Evolutionary conservation across 2,113 vertebrate species (phyloP), one percentile per base, ranked within the genome.

Genomic region (Gila orcuttii): DNA sequence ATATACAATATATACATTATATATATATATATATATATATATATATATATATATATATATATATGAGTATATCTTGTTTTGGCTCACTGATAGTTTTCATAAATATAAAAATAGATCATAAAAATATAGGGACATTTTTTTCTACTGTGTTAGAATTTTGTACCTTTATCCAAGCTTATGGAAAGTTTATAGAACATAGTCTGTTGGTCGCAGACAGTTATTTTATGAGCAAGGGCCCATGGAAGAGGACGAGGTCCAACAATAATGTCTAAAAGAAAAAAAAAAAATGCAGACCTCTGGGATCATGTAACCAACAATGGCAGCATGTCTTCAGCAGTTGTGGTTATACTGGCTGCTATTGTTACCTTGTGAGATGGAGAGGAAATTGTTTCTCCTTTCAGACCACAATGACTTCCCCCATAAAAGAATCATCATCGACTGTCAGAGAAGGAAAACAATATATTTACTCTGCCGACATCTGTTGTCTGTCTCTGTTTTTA

Each of bases 331-430:
- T 87, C 78, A 77, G 85, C 77, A 64, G n/a, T 31, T 21, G 39
- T 15, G n/a, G 69, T 81, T 55, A 50, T 25, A 9, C 85, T 83
- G 88, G 76, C 80, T 68, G 78, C 88, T 83, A 87, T 91, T 93
- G 90, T 92, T 91, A 79, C 76, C 45, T 87, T 88, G 86, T 90
- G 89, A 52, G 89, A 90, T n/a, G 85, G 85, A 78, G 45, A 89
- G 89, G 86, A 93, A 92, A 91, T 88, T 64, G 87, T 90, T 91
- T 91, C 86, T 88, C 84, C 88, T 91, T 90, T 92, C 25, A 85
- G 85, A 87, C 78, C 50, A 55, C 88, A 89, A 90, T 90, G 90
- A 91, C 91, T 92, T 89, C 79, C 85, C 82, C 64, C 88, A 87
- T 90, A 89, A 88, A 90, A 91, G 85, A 90, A 62, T 85, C 83